Evolutionary conservation across 2,888 invertebrate genomes (phyloP).

Genomic region (Sinodicranocentrus sp.): DNA sequence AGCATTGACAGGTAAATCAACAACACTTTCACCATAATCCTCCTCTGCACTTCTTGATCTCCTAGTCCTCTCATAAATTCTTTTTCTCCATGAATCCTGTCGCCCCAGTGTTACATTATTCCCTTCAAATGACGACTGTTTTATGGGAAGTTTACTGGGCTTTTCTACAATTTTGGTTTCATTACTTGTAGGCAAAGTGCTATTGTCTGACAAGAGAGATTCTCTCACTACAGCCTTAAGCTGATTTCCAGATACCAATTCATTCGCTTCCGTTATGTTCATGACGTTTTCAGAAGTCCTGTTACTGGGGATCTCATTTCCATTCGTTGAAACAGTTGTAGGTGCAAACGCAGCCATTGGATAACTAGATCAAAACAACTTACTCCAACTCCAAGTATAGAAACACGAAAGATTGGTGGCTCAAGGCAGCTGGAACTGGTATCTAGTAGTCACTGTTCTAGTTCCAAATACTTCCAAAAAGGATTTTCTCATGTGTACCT

Average conservation of each 20-base stretch:
- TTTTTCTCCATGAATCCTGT: slow-evolving; percentile 55
- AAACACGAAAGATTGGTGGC: too few species aligned
- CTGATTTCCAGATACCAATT: slow-evolving; percentile 24
- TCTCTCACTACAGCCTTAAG: slow-evolving; percentile 27
- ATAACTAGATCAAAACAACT: too few species aligned
- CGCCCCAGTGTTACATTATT: slow-evolving; percentile 47
- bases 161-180: too few species aligned
- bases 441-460: slow-evolving; percentile 10
- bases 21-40: slow-evolving; percentile 39
- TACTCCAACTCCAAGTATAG: too few species aligned
- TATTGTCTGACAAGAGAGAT: slow-evolving; percentile 30
- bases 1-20: slow-evolving; percentile 56
- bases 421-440: neutral
- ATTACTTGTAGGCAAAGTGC: neutral
- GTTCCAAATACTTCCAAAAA: slow-evolving; percentile 29
- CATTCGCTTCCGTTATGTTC: slow-evolving; percentile 33
- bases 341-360: neutral
- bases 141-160: slow-evolving; percentile 51
- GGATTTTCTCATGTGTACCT: slow-evolving; percentile 39
- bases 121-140: slow-evolving; percentile 57
- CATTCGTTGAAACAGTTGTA: slow-evolving; percentile 2
- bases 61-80: slow-evolving; percentile 48
- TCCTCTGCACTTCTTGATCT: slow-evolving; percentile 58
- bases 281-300: slow-evolving; percentile 22
- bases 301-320: slow-evolving; percentile 25